These are phyloP conservation scores for Platyscapa corneri DNA, from an alignment of 1,140 invertebrate genomes.

Conservation along the genomic window DNA sequence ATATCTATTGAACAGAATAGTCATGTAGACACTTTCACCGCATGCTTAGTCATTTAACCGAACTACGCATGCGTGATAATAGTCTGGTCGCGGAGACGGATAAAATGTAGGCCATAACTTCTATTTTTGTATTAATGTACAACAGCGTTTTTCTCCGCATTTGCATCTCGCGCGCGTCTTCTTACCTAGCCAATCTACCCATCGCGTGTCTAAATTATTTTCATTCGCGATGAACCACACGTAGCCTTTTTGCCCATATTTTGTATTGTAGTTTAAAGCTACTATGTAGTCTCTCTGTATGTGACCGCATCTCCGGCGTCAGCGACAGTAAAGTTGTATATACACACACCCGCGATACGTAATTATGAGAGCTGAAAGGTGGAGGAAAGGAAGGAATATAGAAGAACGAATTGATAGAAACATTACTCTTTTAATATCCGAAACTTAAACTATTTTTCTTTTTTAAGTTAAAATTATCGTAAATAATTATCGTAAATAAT, in stretches of 20 bases:
- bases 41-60: neutral
- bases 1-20: neutral
- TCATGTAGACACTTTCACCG: neutral
- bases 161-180: neutral
- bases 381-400: neutral
- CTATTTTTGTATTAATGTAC: constrained; percentile 52
- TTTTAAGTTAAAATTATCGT: no score
- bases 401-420: no score
- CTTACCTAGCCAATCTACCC: neutral
- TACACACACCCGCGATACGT: neutral
- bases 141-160: neutral
- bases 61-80: neutral
- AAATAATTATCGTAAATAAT: no score
- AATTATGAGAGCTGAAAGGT: neutral
- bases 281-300: neutral
- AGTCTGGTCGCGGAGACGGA: neutral
- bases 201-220: constrained; percentile 22
- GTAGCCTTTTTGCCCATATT: neutral
- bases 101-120: constrained; percentile 52
- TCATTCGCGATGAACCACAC: neutral
- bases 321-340: neutral
- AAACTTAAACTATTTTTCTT: no score
- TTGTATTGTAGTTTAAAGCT: neutral
- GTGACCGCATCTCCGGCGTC: neutral
- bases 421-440: no score